These are phyloP conservation scores for Archivesica marissinica DNA, from an alignment of 1,140 invertebrate species.

Conservation along the genomic window DNA sequence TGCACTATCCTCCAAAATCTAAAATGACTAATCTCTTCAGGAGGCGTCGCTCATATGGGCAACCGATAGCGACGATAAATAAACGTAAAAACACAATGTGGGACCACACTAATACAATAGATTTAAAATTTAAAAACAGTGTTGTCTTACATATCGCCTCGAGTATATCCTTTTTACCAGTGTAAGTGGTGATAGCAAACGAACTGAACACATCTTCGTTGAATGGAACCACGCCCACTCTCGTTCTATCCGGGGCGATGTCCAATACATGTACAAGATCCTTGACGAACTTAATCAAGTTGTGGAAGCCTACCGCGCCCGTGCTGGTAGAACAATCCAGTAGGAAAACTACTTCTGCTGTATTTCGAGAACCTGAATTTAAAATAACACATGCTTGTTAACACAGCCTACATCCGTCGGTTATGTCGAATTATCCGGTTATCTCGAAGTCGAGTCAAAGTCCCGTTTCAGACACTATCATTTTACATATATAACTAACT, in stretches of 20 bases:
- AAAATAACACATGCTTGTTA: too few relatives aligned
- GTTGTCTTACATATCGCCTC: slow-evolving; percentile 62
- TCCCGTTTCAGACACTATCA: neutral
- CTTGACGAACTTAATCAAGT: slow-evolving; percentile 72
- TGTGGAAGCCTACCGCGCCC: slow-evolving; percentile 66
- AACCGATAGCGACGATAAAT: too few relatives aligned
- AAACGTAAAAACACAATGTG: too few relatives aligned
- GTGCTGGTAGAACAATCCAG: slow-evolving; percentile 75
- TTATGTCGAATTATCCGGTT: neutral
- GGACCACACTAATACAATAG: too few relatives aligned
- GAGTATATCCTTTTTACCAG: slow-evolving; percentile 49
- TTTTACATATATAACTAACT: neutral
- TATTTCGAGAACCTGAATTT: slow-evolving; percentile 67
- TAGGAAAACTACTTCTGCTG: slow-evolving; percentile 75
- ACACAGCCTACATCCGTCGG: too few relatives aligned
- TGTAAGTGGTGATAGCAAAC: slow-evolving; percentile 66
- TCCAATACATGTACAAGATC: slow-evolving; percentile 56
- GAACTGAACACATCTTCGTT: slow-evolving; percentile 63
- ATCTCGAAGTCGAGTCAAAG: neutral
- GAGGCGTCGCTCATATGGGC: too few relatives aligned
- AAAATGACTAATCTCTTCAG: too few relatives aligned
- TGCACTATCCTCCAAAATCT: too few relatives aligned
- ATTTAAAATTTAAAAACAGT: too few relatives aligned
- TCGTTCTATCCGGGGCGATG: slow-evolving; percentile 64
- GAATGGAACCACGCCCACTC: slow-evolving; percentile 68